Evolutionary conservation across 2,797 vertebrate species (phyloP), one percentile per base, ranked within the genome.

Genomic region (Tenualosa ilisha): DNA sequence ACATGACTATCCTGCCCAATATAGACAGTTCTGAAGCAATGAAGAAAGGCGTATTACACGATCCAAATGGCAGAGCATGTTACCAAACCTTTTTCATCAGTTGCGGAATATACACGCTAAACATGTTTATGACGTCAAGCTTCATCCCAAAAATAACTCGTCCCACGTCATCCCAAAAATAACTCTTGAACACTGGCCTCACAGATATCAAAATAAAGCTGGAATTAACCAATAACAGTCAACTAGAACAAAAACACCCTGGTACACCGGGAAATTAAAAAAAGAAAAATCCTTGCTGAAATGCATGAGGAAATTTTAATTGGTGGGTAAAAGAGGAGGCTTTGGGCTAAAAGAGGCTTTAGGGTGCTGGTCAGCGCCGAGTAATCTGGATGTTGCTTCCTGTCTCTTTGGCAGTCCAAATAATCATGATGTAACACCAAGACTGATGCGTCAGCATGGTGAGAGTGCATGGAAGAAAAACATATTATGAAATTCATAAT

Each of bases 341-440:
- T 72, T 37, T 72, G 31, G 26, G 31, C 65, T 72, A 40, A 72
- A 68, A 72, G 65, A 40, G 65, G 65, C 65, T 72, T 72, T 72
- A 72, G 65, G 9, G 13, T 13, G 4, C 15, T 72, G 31, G 65
- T 72, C 65, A 37, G 24, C 13, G 31, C 15, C 9, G 1, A 11
- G 24, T 72, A 72, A 72, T 72, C 65, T 9, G 11, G 2, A 72
- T 72, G n/a, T 72, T 31, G 26, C 65, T 72, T 40, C 31, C 31
- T 31, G 65, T 40, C 26, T 72, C 31, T 40, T 72, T 72, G 65
- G 24, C 24, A 72, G 65, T 72, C 26, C 37, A 72, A 72, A 72
- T 40, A 72, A 72, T 72, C 6, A 72, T 72, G 65, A 72, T 40
- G 31, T 37, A 72, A 72, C 65, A 72, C 3, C 59, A 72, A 37